Evolutionary conservation across 2,888 invertebrate genomes (phyloP).

Genomic region (Macaria liturata): DNA sequence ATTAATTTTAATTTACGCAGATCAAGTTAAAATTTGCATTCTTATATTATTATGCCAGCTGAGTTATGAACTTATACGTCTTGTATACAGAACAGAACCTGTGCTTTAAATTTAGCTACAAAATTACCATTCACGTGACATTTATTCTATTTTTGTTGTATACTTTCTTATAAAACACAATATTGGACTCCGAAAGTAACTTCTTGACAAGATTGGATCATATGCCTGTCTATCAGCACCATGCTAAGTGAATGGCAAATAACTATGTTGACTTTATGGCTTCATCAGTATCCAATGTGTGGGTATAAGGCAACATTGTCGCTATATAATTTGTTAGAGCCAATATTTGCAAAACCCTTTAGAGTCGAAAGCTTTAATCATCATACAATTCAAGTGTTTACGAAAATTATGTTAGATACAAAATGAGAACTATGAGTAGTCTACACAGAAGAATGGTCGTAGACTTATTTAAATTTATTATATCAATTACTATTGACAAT

Average conservation of each 20-base stretch:
- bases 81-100: too few species aligned
- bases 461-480: too few species aligned
- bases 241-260: constrained; percentile 11
- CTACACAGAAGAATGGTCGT: too few species aligned
- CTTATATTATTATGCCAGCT: too few species aligned
- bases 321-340: not conserved
- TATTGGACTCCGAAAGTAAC: constrained; percentile 4
- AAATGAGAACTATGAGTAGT: too few species aligned
- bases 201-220: constrained; percentile 6
- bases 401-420: too few species aligned
- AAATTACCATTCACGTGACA: not conserved
- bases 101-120: too few species aligned
- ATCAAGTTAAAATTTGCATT: too few species aligned
- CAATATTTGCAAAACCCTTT: constrained; percentile 10
- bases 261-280: constrained; percentile 10
- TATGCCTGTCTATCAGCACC: constrained; percentile 2
- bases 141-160: not conserved
- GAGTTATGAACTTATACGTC: too few species aligned
- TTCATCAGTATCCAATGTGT: constrained; percentile 2
- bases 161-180: not conserved
- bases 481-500: too few species aligned
- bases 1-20: too few species aligned
- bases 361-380: constrained; percentile 3
- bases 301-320: constrained; percentile 2
- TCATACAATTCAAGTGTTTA: not conserved